These are phyloP conservation scores for Drosophila dunni DNA, from an alignment of 1,140 invertebrate genomes.

Conservation along the genomic window DNA sequence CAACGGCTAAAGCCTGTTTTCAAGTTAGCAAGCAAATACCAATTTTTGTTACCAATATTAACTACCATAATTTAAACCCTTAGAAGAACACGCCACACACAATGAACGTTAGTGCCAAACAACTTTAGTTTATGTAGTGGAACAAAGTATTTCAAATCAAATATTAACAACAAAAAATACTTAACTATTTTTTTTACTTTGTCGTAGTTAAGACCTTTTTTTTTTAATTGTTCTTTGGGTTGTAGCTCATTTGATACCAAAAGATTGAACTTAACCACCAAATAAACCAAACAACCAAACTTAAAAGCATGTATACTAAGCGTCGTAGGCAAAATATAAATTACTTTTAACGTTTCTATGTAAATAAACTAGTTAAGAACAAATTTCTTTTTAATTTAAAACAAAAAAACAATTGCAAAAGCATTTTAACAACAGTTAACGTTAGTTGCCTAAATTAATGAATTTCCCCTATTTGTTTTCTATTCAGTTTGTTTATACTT, in stretches of 20 bases:
- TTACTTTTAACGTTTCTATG: constrained; percentile 46
- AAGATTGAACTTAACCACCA: constrained; percentile 47
- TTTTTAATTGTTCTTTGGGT: constrained; percentile 45
- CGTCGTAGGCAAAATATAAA: constrained; percentile 43
- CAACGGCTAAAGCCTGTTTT: constrained; percentile 63
- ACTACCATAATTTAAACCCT: not conserved
- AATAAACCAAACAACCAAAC: constrained; percentile 15
- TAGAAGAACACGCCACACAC: constrained; percentile 57
- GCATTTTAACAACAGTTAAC: constrained; percentile 53
- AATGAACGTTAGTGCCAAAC: constrained; percentile 71
- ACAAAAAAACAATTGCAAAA: constrained; percentile 20
- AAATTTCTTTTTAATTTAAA: constrained; percentile 31
- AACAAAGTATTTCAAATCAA: constrained; percentile 25
- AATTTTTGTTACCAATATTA: constrained; percentile 37
- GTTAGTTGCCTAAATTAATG: constrained; percentile 50
- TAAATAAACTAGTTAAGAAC: constrained; percentile 51
- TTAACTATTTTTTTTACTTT: constrained; percentile 10
- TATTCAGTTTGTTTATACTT: constrained; percentile 47
- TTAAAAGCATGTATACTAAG: constrained; percentile 65
- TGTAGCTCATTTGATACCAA: constrained; percentile 52
- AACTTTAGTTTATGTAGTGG: constrained; percentile 62
- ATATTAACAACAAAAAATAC: constrained; percentile 20
- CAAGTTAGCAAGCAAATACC: constrained; percentile 46
- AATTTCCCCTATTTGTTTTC: constrained; percentile 34
- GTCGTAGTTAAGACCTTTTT: constrained; percentile 42